Percentiles rank a stretch among this genome's conserved stretches.
phyloP scores from a whole-genome alignment of 2,888 invertebrate genomes.

The Sarcophaga variegata region DNA sequence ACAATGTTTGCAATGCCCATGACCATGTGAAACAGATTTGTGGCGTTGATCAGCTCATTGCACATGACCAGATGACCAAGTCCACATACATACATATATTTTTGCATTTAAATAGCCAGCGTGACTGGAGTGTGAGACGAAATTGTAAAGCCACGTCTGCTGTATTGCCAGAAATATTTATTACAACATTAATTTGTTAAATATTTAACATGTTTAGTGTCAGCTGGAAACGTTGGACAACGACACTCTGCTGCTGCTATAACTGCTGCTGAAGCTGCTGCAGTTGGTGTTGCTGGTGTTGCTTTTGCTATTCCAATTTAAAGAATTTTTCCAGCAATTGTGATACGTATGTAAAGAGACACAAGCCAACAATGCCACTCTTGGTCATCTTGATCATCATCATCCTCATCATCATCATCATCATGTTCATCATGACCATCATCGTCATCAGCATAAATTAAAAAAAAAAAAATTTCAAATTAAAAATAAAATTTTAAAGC shows the following conservation, averaged over 20 bases:
- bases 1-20: too few species aligned
- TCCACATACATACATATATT: background rate
- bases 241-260: conserved; percentile 48
- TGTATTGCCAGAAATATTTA: conserved; percentile 64
- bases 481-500: conserved; percentile 40
- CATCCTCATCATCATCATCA: background rate
- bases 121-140: background rate
- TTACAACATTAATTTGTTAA: conserved; percentile 71
- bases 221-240: conserved; percentile 53
- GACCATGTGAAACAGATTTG: conserved; percentile 12
- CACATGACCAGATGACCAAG: background rate
- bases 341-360: conserved; percentile 4
- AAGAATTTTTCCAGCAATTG: conserved; percentile 40
- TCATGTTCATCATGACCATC: too few species aligned
- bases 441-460: background rate
- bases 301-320: conserved; percentile 17
- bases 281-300: background rate
- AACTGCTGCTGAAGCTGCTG: background rate
- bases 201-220: conserved; percentile 71
- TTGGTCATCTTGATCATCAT: background rate
- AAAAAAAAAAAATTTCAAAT: background rate
- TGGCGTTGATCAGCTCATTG: conserved; percentile 11
- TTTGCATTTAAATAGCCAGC: background rate
- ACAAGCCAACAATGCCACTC: background rate
- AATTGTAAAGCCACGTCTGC: conserved; percentile 60